These are phyloP conservation scores for Smutsia temminckii DNA, from an alignment of 2,797 vertebrate species.

Conservation along the genomic window DNA sequence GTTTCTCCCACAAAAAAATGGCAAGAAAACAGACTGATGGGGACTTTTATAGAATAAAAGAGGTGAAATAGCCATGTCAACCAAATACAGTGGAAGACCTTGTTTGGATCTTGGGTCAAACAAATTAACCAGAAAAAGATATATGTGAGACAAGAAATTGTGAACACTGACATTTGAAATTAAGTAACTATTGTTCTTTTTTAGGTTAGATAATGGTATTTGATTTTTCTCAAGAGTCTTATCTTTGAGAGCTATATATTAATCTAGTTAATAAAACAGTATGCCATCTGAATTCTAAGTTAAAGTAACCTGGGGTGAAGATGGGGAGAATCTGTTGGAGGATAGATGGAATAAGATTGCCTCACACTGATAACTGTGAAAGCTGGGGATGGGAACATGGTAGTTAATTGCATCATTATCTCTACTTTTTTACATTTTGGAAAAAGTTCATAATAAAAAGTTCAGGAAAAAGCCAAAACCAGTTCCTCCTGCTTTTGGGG, in stretches of 20 bases:
- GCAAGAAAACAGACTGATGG: neutral
- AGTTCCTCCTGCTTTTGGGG: neutral
- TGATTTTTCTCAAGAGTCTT: neutral
- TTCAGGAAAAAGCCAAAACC: neutral
- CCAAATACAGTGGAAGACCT: neutral
- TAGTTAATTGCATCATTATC: neutral
- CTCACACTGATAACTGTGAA: rapidly evolving
- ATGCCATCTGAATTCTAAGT: neutral
- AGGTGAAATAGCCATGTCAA: rapidly evolving
- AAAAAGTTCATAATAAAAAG: neutral
- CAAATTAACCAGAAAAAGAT: neutral
- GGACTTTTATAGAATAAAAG: neutral
- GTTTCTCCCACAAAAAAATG: neutral
- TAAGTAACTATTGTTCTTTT: neutral
- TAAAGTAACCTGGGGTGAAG: neutral
- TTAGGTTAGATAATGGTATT: neutral
- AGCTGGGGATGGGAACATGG: neutral
- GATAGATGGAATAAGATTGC: rapidly evolving
- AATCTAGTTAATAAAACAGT: neutral
- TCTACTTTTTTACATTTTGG: neutral
- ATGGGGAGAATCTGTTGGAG: rapidly evolving
- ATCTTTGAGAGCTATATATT: neutral
- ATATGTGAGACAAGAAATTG: neutral
- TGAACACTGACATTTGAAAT: neutral
- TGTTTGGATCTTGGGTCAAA: neutral